Evolutionary conservation across 1,140 invertebrate genomes (phyloP).

Genomic region (Latrodectus geometricus): DNA sequence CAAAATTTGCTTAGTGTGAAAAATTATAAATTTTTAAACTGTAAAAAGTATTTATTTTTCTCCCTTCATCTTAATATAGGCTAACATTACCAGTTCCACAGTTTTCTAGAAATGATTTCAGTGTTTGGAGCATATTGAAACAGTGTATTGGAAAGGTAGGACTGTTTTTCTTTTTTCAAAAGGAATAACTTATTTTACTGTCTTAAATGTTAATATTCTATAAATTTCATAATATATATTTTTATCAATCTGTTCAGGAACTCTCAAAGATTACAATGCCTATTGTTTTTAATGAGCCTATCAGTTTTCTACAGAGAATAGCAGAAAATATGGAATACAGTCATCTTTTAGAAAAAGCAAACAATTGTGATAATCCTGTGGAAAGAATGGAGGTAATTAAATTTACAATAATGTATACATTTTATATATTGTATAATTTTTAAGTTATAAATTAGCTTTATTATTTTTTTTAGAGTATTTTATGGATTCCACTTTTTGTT

Average conservation of each 20-base stretch:
- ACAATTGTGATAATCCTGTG: slow-evolving; percentile 80
- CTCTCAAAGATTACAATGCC: slow-evolving; percentile 98
- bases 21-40: no score
- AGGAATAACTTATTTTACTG: neutral
- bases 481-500: no score
- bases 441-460: no score
- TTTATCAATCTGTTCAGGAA: slow-evolving; percentile 73
- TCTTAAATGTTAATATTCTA: neutral
- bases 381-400: slow-evolving; percentile 74
- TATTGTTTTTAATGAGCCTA: slow-evolving; percentile 95
- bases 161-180: neutral
- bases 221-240: neutral
- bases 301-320: slow-evolving; percentile 94
- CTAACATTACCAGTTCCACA: slow-evolving; percentile 85
- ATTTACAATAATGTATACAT: neutral
- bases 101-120: slow-evolving; percentile 89
- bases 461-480: no score
- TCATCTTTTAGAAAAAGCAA: slow-evolving; percentile 82
- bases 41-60: neutral
- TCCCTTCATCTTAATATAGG: slow-evolving; percentile 72
- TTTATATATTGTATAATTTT: neutral
- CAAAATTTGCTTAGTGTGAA: no score
- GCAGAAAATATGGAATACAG: slow-evolving; percentile 96
- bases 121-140: slow-evolving; percentile 93
- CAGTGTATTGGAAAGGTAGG: slow-evolving; percentile 88